Evolutionary conservation across 2,888 invertebrate genomes (phyloP).

Genomic region (Chironomus tentans): DNA sequence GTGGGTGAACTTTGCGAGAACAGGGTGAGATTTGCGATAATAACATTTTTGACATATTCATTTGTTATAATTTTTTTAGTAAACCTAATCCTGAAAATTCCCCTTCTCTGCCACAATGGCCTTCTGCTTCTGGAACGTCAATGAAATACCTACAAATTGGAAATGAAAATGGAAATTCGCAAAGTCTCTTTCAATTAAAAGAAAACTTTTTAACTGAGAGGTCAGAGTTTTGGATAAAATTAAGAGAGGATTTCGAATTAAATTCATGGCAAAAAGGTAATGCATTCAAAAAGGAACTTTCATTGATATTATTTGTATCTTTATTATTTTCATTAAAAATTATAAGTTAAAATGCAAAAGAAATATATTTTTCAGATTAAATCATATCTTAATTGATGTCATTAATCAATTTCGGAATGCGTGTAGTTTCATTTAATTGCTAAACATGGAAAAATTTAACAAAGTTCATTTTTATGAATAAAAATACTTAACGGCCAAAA

Average conservation of each 20-base stretch:
- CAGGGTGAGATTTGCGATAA: slow-evolving; percentile 46
- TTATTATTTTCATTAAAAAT: not conserved
- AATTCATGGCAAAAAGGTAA: not conserved
- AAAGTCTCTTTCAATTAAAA: slow-evolving; percentile 45
- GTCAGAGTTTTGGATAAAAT: slow-evolving; percentile 53
- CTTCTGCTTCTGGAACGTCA: slow-evolving; percentile 41
- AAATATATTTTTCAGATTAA: not conserved
- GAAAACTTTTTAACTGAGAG: slow-evolving; percentile 37
- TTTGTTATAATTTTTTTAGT: slow-evolving; percentile 38
- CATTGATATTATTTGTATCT: not conserved
- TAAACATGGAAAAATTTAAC: too few relatives aligned
- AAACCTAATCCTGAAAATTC: slow-evolving; percentile 52
- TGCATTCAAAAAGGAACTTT: not conserved
- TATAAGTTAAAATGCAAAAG: not conserved
- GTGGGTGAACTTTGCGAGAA: slow-evolving; percentile 69
- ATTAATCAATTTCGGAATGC: too few relatives aligned
- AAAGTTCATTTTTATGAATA: too few relatives aligned
- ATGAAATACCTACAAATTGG: slow-evolving; percentile 42
- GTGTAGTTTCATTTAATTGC: too few relatives aligned
- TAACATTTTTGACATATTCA: not conserved
- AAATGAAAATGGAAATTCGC: slow-evolving; percentile 47
- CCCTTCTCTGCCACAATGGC: slow-evolving; percentile 48
- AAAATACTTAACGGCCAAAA: too few relatives aligned
- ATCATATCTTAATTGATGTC: not conserved
- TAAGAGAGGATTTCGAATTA: slow-evolving; percentile 33